Conservation (phyloP, 2,113 vertebrate species). For the Vulpes ferrilata region DNA sequence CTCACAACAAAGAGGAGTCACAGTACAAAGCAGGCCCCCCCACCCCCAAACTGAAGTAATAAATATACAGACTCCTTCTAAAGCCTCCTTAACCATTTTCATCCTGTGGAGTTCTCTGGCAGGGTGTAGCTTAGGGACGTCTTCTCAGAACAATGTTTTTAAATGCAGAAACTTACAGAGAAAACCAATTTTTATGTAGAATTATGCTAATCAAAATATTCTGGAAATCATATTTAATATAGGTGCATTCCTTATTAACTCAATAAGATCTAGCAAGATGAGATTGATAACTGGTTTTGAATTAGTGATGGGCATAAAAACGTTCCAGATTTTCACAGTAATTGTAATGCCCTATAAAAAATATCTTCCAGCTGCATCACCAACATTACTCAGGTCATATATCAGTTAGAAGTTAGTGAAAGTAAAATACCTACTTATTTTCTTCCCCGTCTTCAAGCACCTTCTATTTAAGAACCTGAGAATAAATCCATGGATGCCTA, state of each 20-base stretch:
- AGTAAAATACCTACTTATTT: neutral
- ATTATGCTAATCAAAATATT: slow-evolving; percentile 23
- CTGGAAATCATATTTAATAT: neutral
- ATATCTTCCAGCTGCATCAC: neutral
- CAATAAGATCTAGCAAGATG: neutral
- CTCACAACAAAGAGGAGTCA: neutral
- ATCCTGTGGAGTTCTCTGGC: neutral
- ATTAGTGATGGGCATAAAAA: neutral
- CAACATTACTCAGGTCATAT: neutral
- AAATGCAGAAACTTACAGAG: neutral
- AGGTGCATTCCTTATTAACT: neutral
- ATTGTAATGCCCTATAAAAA: neutral
- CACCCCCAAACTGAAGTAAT: neutral
- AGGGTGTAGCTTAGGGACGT: neutral
- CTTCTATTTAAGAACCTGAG: neutral
- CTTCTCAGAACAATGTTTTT: slow-evolving; percentile 37
- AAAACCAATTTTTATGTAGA: neutral
- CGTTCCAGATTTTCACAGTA: neutral
- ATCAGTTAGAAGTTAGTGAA: slow-evolving; percentile 30
- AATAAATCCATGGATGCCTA: neutral
- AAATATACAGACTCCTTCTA: neutral
- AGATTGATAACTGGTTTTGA: slow-evolving; percentile 17
- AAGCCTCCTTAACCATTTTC: neutral
- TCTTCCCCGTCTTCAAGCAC: neutral
- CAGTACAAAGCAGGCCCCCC: neutral